Percentiles rank a stretch among this genome's conserved stretches.
Conservation (phyloP, 2,888 invertebrate genomes). For the Drosophila phalerata region DNA sequence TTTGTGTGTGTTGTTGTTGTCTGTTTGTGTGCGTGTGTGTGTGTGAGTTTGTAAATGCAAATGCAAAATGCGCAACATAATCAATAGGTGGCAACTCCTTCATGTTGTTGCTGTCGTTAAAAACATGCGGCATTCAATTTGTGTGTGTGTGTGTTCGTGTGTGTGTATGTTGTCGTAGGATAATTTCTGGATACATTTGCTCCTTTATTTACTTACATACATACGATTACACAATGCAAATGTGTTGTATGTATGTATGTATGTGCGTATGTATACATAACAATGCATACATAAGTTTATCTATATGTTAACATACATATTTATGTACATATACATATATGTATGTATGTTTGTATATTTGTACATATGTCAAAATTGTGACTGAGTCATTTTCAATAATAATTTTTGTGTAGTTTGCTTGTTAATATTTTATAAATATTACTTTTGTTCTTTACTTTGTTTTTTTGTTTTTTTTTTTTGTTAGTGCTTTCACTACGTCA, state of each 20-base stretch:
- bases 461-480: constrained; percentile 54
- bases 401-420: constrained; percentile 30
- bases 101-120: constrained; percentile 39
- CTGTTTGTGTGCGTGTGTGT: constrained; percentile 5
- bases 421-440: background rate
- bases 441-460: constrained; percentile 30
- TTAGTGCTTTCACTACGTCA: constrained; percentile 45
- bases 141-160: constrained; percentile 9
- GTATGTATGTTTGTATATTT: background rate
- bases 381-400: constrained; percentile 47
- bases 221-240: constrained; percentile 63
- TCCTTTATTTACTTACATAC: no score
- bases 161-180: constrained; percentile 24
- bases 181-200: constrained; percentile 17
- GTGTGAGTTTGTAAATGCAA: constrained; percentile 29
- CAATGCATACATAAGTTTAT: background rate
- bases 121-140: constrained; percentile 54
- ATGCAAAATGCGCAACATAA: constrained; percentile 71
- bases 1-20: constrained; percentile 8
- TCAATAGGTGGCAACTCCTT: constrained; percentile 62
- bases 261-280: constrained; percentile 1
- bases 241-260: constrained; percentile 1
- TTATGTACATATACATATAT: no score
- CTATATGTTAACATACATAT: constrained; percentile 7
- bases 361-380: constrained; percentile 14